Percentiles rank a stretch among this genome's conserved stretches.
Conservation (phyloP, 2,797 vertebrate species). For the Orientallactaga sibirica region DNA sequence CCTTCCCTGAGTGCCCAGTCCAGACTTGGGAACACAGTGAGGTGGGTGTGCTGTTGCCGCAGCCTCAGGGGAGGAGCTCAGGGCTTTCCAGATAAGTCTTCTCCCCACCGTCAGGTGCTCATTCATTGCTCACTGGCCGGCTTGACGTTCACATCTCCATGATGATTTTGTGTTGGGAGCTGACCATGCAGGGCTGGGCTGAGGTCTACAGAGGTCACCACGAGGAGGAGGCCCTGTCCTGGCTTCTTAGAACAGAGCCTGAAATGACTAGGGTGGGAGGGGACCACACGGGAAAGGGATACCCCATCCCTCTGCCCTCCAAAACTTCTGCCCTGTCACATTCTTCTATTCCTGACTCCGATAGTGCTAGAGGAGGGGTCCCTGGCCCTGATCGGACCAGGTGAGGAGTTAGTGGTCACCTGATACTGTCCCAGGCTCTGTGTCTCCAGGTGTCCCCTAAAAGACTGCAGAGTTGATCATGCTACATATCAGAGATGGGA, state of each 20-base stretch:
- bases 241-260: background rate
- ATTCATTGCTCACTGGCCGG: accelerated
- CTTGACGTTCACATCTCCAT: too few species aligned
- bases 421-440: background rate
- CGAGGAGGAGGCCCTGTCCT: background rate
- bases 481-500: background rate
- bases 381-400: background rate
- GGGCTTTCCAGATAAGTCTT: background rate
- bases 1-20: background rate
- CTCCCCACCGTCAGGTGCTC: background rate
- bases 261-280: background rate
- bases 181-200: too few species aligned
- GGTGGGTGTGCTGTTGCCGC: background rate
- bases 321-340: accelerated
- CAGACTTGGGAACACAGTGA: accelerated
- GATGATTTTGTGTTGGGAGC: background rate
- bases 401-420: background rate
- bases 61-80: background rate
- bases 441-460: too few species aligned
- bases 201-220: background rate
- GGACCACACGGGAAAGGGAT: accelerated
- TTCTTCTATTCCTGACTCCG: background rate
- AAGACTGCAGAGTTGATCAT: background rate
- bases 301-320: accelerated
- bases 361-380: too few species aligned